phyloP scores from a whole-genome alignment of 2,797 vertebrate species.

The Gobio occitaniae region DNA sequence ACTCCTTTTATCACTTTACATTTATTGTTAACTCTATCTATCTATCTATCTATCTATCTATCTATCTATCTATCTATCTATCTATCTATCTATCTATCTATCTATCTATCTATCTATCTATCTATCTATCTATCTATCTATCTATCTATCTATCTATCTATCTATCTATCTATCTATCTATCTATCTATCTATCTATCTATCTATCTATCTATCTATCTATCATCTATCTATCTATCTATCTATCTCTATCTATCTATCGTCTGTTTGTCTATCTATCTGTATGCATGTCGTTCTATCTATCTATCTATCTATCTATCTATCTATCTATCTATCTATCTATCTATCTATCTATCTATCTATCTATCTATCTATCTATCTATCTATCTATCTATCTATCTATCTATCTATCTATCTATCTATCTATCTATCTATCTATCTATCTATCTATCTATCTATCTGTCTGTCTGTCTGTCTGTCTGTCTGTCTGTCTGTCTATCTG shows the following conservation, averaged over 20 bases:
- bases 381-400: background rate
- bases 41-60: background rate
- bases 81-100: background rate
- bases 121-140: background rate
- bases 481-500: no score
- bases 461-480: no score
- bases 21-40: conserved; percentile 19
- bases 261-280: no score
- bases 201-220: no score
- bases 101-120: background rate
- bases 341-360: background rate
- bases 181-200: no score
- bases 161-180: no score
- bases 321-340: background rate
- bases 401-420: background rate
- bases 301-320: no score
- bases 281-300: no score
- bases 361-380: background rate
- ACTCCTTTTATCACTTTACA: conserved; percentile 48
- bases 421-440: background rate
- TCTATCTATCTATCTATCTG: no score
- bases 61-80: background rate
- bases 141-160: background rate
- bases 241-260: no score
- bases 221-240: no score